Evolutionary conservation across 2,113 vertebrate species (phyloP).

Genomic region (Falcunculus frontatus): DNA sequence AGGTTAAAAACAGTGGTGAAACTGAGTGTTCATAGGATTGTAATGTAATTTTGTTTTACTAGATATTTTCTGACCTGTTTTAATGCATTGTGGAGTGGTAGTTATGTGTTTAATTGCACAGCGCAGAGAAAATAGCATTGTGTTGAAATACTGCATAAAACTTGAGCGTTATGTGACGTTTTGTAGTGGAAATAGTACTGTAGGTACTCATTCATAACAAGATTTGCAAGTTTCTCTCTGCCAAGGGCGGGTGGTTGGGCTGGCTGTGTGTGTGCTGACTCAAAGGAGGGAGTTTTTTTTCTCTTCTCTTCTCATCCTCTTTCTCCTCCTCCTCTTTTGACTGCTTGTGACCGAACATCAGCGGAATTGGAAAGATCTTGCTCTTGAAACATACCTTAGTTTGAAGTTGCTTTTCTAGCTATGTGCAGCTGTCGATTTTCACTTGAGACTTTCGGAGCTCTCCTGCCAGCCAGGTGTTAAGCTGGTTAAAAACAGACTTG

Average conservation of each 20-base stretch:
- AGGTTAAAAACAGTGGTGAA: not conserved
- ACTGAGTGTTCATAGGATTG: not conserved
- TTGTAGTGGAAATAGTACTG: not conserved
- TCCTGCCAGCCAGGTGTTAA: not conserved
- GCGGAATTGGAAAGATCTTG: not conserved
- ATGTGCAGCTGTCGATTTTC: not conserved
- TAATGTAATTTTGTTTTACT: not conserved
- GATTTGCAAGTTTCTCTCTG: slow-evolving; percentile 1
- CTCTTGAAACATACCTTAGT: not conserved
- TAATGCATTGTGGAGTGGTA: not conserved
- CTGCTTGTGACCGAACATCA: not conserved
- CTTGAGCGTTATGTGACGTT: not conserved
- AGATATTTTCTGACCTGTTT: not conserved
- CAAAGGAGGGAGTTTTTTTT: not conserved
- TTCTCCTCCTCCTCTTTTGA: not conserved
- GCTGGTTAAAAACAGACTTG: not conserved
- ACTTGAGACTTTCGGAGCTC: not conserved
- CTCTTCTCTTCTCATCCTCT: not conserved
- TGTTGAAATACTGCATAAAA: not conserved
- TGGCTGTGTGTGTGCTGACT: not conserved
- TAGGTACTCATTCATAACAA: not conserved
- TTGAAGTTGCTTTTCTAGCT: not conserved
- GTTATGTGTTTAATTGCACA: not conserved
- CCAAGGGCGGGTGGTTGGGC: not conserved
- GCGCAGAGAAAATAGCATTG: not conserved